Evolutionary conservation across 1,140 invertebrate genomes (phyloP).

Genomic region (Reticulitermes speratus): DNA sequence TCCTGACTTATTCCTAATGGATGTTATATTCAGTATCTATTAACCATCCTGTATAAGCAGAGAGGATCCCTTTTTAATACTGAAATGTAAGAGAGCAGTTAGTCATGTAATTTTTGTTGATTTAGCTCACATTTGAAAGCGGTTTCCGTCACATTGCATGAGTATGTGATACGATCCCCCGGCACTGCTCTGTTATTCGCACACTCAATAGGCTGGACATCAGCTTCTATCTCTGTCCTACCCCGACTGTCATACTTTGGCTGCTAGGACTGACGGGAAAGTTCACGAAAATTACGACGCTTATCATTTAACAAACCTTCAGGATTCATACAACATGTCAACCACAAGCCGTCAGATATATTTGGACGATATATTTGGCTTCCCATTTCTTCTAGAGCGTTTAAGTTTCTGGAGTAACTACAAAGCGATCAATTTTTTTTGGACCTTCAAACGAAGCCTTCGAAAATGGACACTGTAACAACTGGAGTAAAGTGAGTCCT

Average conservation of each 20-base stretch:
- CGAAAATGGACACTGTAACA: no score
- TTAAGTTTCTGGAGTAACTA: not conserved
- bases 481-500: no score
- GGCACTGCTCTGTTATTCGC: not conserved
- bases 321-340: not conserved
- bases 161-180: no score
- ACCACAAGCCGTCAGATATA: not conserved
- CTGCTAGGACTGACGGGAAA: not conserved
- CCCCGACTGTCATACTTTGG: not conserved
- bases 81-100: no score
- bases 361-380: not conserved
- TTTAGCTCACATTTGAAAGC: no score
- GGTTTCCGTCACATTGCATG: no score
- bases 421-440: not conserved
- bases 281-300: not conserved
- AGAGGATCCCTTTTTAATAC: no score
- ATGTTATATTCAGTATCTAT: no score
- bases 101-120: no score
- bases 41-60: no score
- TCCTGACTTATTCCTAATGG: no score
- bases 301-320: not conserved
- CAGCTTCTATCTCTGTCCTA: not conserved
- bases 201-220: not conserved
- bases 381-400: not conserved
- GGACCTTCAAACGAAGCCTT: no score